These are phyloP conservation scores for Malurus alboscapulatus DNA, from an alignment of 2,113 vertebrate genomes.

Conservation along the genomic window DNA sequence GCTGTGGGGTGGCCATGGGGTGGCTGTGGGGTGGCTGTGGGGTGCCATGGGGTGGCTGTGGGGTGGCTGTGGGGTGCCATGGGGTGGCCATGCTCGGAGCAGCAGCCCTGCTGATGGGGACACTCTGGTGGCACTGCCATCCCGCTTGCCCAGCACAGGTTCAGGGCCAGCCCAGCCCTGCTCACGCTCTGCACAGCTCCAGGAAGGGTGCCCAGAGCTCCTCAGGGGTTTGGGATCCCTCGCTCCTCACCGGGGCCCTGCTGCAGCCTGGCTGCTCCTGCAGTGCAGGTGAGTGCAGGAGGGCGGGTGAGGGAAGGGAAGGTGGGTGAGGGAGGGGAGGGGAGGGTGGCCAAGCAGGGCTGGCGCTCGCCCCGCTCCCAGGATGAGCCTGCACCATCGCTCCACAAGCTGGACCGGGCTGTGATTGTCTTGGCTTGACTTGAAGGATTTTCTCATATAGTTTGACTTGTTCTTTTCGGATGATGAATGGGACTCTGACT, in stretches of 20 bases:
- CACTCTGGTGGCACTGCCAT: accelerated
- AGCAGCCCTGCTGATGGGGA: accelerated
- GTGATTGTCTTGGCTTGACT: slow-evolving; percentile 65
- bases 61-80: background rate
- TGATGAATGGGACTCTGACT: slow-evolving; percentile 71
- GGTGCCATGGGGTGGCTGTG: too few species aligned
- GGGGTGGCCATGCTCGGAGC: background rate
- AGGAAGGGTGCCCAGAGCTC: background rate
- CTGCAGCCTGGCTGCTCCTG: background rate
- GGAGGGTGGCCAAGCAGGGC: background rate
- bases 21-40: too few species aligned
- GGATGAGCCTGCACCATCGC: slow-evolving; percentile 7
- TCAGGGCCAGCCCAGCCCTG: accelerated
- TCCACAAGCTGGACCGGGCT: slow-evolving; percentile 44
- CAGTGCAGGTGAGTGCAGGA: background rate
- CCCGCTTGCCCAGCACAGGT: accelerated
- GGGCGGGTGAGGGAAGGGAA: background rate
- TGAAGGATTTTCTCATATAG: slow-evolving; percentile 64
- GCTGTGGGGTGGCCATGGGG: background rate
- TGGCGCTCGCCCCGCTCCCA: slow-evolving; percentile 4
- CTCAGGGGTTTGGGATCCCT: background rate
- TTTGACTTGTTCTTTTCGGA: slow-evolving; percentile 61
- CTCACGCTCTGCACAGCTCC: accelerated
- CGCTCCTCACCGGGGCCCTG: accelerated
- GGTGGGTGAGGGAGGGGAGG: background rate